A percentile compares a stretch with the other conserved stretches of the same genome.
Conservation (phyloP, 2,888 invertebrate species). For the Exocentrus adspersus region DNA sequence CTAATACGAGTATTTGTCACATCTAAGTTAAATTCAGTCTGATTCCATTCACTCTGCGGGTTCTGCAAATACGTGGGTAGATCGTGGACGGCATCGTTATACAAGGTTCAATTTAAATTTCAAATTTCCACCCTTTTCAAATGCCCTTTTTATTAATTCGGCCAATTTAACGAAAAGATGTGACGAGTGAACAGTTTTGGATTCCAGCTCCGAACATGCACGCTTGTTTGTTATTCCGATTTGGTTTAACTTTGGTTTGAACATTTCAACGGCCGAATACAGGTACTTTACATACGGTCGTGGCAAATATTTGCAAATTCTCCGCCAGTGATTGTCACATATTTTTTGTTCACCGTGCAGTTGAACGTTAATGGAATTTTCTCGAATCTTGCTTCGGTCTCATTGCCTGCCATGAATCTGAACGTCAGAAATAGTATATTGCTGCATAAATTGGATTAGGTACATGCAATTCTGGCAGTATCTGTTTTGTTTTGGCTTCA, state of each 20-base stretch:
- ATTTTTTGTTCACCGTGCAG: slow-evolving; percentile 7
- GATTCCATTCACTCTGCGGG: slow-evolving; percentile 1
- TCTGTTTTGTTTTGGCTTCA: neutral
- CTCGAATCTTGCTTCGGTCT: neutral
- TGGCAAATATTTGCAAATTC: slow-evolving; percentile 18
- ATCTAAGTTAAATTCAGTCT: slow-evolving; percentile 15
- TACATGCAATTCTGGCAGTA: no score
- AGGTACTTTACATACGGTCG: slow-evolving; percentile 21
- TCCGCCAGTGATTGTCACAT: slow-evolving; percentile 14
- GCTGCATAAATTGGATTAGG: neutral
- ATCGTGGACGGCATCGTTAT: neutral
- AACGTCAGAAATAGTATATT: neutral
- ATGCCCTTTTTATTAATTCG: slow-evolving; percentile 26
- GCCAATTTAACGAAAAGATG: slow-evolving; percentile 25
- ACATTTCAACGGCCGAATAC: slow-evolving; percentile 12
- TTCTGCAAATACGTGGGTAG: slow-evolving; percentile 6
- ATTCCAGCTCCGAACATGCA: slow-evolving; percentile 16
- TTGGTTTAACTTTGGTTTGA: slow-evolving; percentile 17
- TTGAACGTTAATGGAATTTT: slow-evolving; percentile 3
- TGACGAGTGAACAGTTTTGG: slow-evolving; percentile 17
- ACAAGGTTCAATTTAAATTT: slow-evolving; percentile 22
- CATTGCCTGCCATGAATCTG: neutral
- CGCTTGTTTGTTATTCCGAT: slow-evolving; percentile 20
- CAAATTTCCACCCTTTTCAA: slow-evolving; percentile 24
- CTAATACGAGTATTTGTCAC: neutral